Conservation (phyloP, 2,888 invertebrate species). For the Eurytoma californica region DNA sequence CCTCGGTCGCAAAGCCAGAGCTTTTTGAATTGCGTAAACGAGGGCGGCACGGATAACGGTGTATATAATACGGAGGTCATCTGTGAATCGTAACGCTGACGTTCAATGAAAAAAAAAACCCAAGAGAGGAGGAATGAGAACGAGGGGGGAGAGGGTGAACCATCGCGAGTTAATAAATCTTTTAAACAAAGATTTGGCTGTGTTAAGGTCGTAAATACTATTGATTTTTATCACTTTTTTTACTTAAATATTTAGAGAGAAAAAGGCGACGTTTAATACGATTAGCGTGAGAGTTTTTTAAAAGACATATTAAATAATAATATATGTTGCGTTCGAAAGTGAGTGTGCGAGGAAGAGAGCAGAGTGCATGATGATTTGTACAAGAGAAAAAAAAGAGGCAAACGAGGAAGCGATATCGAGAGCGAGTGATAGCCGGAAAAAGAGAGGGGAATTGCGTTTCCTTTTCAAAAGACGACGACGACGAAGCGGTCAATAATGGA, state of each 20-base stretch:
- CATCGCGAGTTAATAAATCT: constrained; percentile 61
- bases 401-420: constrained; percentile 5
- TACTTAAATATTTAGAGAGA: constrained; percentile 59
- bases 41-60: constrained; percentile 14
- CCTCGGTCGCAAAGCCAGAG: background rate
- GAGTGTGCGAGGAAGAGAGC: constrained; percentile 46
- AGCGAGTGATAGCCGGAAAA: background rate
- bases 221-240: constrained; percentile 65
- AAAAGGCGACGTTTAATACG: constrained; percentile 45
- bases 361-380: constrained; percentile 43
- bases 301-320: constrained; percentile 44
- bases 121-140: constrained; percentile 25
- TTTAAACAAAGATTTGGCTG: constrained; percentile 69
- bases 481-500: constrained; percentile 22
- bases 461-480: constrained; percentile 34
- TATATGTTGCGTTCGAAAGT: constrained; percentile 45
- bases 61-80: constrained; percentile 42
- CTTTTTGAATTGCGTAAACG: constrained; percentile 13
- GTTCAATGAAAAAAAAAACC: constrained; percentile 44
- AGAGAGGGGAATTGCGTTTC: constrained; percentile 35
- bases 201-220: constrained; percentile 67
- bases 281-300: constrained; percentile 43
- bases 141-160: constrained; percentile 23
- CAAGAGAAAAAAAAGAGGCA: background rate
- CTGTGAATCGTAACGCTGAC: constrained; percentile 44